Percentiles rank a stretch among this genome's conserved stretches.
phyloP scores from a whole-genome alignment of 2,797 vertebrate species.

The Simalia tracyae region DNA sequence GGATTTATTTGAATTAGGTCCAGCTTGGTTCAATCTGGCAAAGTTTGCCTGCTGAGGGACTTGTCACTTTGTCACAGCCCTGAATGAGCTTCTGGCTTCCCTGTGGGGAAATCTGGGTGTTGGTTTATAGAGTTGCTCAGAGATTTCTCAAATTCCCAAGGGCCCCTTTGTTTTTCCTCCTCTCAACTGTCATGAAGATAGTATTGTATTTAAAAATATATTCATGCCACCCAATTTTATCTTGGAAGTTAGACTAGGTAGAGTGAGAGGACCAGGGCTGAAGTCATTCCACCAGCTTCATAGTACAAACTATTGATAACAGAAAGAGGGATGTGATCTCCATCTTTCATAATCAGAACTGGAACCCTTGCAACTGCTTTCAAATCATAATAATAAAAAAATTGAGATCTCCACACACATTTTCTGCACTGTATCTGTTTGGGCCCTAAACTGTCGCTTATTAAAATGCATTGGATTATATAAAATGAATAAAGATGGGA shows the following conservation, averaged over 20 bases:
- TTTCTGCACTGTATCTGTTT: neutral
- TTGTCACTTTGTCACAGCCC: neutral
- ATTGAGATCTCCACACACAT: neutral
- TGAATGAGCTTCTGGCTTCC: neutral
- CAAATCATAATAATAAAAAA: neutral
- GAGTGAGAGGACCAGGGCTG: neutral
- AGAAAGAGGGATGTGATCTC: neutral
- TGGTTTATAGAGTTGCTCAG: neutral
- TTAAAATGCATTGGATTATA: neutral
- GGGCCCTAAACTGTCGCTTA: neutral
- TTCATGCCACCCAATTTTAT: too few relatives aligned
- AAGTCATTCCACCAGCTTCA: neutral
- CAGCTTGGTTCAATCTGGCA: neutral
- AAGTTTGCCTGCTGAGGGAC: neutral
- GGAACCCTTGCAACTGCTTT: neutral
- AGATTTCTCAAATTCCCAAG: rapidly evolving
- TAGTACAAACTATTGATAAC: neutral
- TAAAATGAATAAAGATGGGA: neutral
- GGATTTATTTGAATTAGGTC: constrained; percentile 5
- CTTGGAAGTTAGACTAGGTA: neutral
- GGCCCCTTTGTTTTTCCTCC: neutral
- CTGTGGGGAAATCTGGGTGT: neutral
- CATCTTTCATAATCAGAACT: neutral
- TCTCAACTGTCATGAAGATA: neutral
- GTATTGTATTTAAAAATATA: neutral